Percentiles rank a stretch among this genome's conserved stretches.
These are phyloP conservation scores for Podarcis raffonei DNA, from an alignment of 2,113 vertebrate genomes.

Conservation along the genomic window DNA sequence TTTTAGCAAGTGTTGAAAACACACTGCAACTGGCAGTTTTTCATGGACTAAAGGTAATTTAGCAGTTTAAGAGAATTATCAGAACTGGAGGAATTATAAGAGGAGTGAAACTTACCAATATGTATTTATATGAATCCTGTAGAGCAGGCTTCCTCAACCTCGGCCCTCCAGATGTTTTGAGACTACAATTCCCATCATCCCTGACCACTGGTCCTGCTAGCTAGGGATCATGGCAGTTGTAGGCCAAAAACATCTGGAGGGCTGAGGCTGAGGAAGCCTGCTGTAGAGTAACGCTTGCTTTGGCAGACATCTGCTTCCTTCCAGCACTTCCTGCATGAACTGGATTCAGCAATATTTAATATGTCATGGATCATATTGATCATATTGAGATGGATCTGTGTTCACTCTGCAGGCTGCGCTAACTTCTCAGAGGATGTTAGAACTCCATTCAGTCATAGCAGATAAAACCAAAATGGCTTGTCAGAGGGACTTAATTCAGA, in stretches of 20 bases:
- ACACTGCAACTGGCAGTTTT: no score
- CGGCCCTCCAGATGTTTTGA: no score
- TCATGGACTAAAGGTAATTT: not conserved
- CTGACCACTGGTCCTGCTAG: no score
- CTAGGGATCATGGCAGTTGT: no score
- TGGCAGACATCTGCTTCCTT: not conserved
- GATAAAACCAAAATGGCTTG: not conserved
- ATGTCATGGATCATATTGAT: not conserved
- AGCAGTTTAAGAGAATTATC: not conserved
- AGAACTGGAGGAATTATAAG: not conserved
- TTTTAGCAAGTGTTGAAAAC: no score
- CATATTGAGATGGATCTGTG: not conserved
- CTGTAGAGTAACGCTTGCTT: not conserved
- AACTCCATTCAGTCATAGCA: not conserved
- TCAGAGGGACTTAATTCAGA: not conserved
- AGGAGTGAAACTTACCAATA: not conserved
- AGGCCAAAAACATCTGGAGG: no score
- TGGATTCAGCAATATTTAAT: not conserved
- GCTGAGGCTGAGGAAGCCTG: no score
- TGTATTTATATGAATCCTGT: not conserved
- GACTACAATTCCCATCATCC: no score
- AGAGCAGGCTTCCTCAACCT: no score
- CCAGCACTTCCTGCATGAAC: not conserved
- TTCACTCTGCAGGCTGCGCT: not conserved
- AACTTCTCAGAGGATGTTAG: not conserved